Percentiles rank a stretch among this genome's conserved stretches.
Conservation (phyloP, 2,888 invertebrate genomes). For the Agonopterix arenella region DNA sequence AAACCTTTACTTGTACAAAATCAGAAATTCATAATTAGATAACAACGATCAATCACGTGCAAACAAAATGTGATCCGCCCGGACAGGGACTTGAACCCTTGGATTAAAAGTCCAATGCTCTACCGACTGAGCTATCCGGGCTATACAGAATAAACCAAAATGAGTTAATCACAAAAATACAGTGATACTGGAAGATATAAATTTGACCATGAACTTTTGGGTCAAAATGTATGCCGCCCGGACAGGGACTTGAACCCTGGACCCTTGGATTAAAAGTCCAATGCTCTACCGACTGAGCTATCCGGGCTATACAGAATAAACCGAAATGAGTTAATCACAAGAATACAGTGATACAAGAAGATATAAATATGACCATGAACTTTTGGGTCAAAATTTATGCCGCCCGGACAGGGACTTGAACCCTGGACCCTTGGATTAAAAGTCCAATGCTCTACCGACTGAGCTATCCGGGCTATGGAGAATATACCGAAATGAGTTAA, state of each 20-base stretch:
- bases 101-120: conserved; percentile 78
- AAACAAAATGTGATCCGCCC: conserved; percentile 65
- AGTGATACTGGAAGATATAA: too few species aligned
- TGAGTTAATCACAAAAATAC: conserved; percentile 6
- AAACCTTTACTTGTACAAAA: too few species aligned
- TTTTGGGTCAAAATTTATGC: not conserved
- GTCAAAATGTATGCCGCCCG: conserved; percentile 44
- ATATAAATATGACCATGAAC: too few species aligned
- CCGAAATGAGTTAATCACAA: conserved; percentile 16
- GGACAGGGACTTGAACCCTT: conserved; percentile 63
- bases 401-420: conserved; percentile 78
- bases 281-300: conserved; percentile 79
- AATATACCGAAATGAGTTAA: conserved; percentile 16
- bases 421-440: conserved; percentile 78
- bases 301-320: conserved; percentile 49
- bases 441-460: conserved; percentile 78
- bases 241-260: conserved; percentile 62
- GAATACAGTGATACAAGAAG: too few species aligned
- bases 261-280: conserved; percentile 78
- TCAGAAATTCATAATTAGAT: too few species aligned
- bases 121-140: conserved; percentile 79
- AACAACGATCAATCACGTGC: too few species aligned
- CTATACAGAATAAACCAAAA: conserved; percentile 22
- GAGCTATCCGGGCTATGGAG: conserved; percentile 73
- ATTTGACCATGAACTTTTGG: too few species aligned